Evolutionary conservation across 2,888 invertebrate species (phyloP), one percentile per base, ranked within the genome.

Genomic region (Protophormia terraenovae): DNA sequence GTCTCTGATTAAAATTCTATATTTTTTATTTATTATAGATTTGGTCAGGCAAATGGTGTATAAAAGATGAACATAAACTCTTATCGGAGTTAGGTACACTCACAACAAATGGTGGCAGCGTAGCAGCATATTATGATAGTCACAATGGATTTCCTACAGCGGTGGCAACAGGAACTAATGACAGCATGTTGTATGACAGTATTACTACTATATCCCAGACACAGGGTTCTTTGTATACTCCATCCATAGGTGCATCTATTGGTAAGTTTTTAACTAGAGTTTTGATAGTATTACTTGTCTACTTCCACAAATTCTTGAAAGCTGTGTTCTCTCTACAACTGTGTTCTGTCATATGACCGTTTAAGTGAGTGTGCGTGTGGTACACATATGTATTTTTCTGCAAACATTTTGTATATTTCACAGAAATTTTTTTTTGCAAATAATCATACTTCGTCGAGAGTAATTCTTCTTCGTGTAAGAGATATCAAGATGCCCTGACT

Each of bases 1-100:
- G n/a, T n/a, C n/a, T n/a, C n/a, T n/a, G n/a, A n/a, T n/a, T n/a
- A 19, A 22, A 45, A 67, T 50, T 22, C 3, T 7, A 22, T n/a
- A 4, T 0, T 47, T 32, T 29, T 8, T 7, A 5, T 29, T 3
- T n/a, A 10, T 47, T n/a, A 22, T 83, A 97, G 97, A 96, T 97
- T 87, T 97, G 97, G 94, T 96, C 97, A 87, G 95, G 95, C 86
- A 97, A 97, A 94, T 97, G 97, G 97, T 96, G 96, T 93, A 95
- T 97, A 91, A 97, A 97, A 93, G 97, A 97, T 93, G 97, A 97
- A 91, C 97, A 97, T 93, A 97, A 97, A 93, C 93, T 97, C 69
- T 93, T 97, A 86, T 97, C 97, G 64, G 97, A 97, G 92, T 94
- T 97, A 62, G 96, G 96, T 32, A 94, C 94, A 87, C 93, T 94